Conservation (phyloP, 1,140 invertebrate species). For the Zaprionus vittiger region DNA sequence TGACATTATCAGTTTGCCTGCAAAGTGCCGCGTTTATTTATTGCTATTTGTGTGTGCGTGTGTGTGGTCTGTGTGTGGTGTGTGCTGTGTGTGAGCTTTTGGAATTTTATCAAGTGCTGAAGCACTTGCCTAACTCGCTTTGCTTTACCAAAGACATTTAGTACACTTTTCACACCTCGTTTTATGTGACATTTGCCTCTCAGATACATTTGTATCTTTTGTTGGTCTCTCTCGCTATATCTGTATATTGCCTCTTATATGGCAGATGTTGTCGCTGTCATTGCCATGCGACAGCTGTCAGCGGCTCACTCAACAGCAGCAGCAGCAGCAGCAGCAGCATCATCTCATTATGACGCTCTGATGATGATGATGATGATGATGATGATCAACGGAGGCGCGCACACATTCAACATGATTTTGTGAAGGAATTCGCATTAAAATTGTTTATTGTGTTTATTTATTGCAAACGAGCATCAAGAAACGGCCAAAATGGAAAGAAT, state of each 20-base stretch:
- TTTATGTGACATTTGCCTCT: constrained; percentile 32
- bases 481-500: constrained; percentile 66
- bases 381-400: constrained; percentile 21
- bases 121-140: constrained; percentile 33
- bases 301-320: constrained; percentile 18
- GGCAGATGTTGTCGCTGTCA: constrained; percentile 31
- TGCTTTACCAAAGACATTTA: constrained; percentile 65
- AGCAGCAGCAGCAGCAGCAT: constrained; percentile 28
- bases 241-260: constrained; percentile 12
- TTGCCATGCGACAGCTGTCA: constrained; percentile 77
- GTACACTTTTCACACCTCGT: constrained; percentile 72
- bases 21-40: constrained; percentile 54
- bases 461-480: constrained; percentile 72
- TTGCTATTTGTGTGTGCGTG: constrained; percentile 55
- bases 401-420: constrained; percentile 64
- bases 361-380: constrained; percentile 6
- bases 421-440: constrained; percentile 82
- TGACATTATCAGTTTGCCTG: constrained; percentile 64
- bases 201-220: constrained; percentile 50
- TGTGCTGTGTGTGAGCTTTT: constrained; percentile 18
- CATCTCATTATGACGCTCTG: constrained; percentile 32
- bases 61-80: constrained; percentile 9
- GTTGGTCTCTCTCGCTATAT: constrained; percentile 3
- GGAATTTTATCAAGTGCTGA: constrained; percentile 67
- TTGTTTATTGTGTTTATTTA: constrained; percentile 82